Evolutionary conservation across 2,888 invertebrate genomes (phyloP).

Genomic region (Melanargia galathea): DNA sequence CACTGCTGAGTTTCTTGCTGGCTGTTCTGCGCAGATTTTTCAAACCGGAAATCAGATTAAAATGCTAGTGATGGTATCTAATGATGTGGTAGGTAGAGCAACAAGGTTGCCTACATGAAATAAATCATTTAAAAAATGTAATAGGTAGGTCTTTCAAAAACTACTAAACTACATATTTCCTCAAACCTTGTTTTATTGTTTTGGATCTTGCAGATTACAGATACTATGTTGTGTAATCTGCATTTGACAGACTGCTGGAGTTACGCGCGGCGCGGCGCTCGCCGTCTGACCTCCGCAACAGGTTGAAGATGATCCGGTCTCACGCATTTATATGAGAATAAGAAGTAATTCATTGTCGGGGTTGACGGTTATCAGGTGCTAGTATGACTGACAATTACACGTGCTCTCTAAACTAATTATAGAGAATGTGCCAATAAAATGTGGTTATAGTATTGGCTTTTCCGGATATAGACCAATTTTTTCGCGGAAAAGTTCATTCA

Average conservation of each 20-base stretch:
- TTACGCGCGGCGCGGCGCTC: background rate
- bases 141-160: too few relatives aligned
- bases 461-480: too few relatives aligned
- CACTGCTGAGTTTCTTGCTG: too few relatives aligned
- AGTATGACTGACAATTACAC: background rate
- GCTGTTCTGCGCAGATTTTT: too few relatives aligned
- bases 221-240: background rate
- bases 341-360: background rate
- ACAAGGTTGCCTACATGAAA: too few relatives aligned
- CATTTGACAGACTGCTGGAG: background rate
- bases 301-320: background rate
- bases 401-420: background rate
- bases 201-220: background rate
- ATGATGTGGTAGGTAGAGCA: too few relatives aligned
- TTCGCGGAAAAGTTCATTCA: too few relatives aligned
- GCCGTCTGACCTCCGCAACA: constrained; percentile 6
- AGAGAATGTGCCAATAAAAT: background rate
- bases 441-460: too few relatives aligned
- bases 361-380: background rate
- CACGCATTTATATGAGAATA: background rate
- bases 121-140: too few relatives aligned
- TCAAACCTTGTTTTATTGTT: background rate
- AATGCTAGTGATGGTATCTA: too few relatives aligned
- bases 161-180: too few relatives aligned
- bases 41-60: too few relatives aligned